Conservation (phyloP, 2,888 invertebrate genomes). For the Agriopis leucophaearia region DNA sequence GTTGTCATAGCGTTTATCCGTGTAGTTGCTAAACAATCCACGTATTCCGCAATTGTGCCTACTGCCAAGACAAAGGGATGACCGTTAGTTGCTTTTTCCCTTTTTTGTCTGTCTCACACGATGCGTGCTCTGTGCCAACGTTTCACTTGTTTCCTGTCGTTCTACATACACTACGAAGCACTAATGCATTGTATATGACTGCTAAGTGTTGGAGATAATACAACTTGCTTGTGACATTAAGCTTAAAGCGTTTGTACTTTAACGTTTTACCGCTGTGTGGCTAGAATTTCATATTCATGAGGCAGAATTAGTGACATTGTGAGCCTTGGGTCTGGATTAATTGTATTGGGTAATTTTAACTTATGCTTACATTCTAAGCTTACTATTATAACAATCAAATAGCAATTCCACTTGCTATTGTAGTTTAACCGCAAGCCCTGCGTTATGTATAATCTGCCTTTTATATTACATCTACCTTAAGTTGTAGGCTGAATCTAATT, state of each 20-base stretch:
- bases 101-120: slow-evolving; percentile 62
- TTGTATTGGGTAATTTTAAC: slow-evolving; percentile 22
- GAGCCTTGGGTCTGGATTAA: slow-evolving; percentile 1
- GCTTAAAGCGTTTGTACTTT: slow-evolving; percentile 17
- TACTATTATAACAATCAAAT: slow-evolving; percentile 49
- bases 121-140: slow-evolving; percentile 63
- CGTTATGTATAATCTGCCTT: slow-evolving; percentile 50
- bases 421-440: slow-evolving; percentile 67
- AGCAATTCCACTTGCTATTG: slow-evolving; percentile 57
- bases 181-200: slow-evolving; percentile 57
- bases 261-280: slow-evolving; percentile 14
- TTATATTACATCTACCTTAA: slow-evolving; percentile 62
- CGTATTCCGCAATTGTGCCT: slow-evolving; percentile 63
- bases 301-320: slow-evolving; percentile 8
- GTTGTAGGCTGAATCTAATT: slow-evolving; percentile 56
- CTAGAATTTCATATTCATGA: slow-evolving; percentile 26
- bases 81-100: slow-evolving; percentile 66
- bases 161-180: slow-evolving; percentile 60
- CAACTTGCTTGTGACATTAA: slow-evolving; percentile 31
- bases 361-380: slow-evolving; percentile 21
- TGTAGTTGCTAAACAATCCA: slow-evolving; percentile 61
- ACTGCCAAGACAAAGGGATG: slow-evolving; percentile 68
- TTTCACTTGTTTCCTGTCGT: slow-evolving; percentile 69
- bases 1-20: slow-evolving; percentile 34
- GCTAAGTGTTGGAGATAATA: slow-evolving; percentile 42